Conservation (phyloP, 2,888 invertebrate genomes). For the Dioctria linearis region DNA sequence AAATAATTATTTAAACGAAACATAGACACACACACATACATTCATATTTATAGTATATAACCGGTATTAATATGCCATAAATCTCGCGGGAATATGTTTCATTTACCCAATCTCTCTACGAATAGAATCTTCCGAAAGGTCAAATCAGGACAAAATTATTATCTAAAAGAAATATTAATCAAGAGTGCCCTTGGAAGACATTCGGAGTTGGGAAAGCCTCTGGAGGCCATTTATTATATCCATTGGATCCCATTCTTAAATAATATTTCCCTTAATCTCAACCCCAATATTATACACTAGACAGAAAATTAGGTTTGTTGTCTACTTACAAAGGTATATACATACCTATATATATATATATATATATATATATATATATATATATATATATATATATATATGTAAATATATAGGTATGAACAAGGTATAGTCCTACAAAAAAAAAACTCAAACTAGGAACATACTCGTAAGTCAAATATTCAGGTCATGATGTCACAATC, state of each 20-base stretch:
- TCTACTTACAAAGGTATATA: too few species aligned
- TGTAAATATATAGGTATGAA: too few species aligned
- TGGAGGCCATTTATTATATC: background rate
- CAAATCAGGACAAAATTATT: background rate
- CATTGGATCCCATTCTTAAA: background rate
- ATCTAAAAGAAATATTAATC: background rate
- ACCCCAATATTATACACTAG: too few species aligned
- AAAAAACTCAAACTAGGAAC: too few species aligned
- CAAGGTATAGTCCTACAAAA: too few species aligned
- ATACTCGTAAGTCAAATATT: too few species aligned
- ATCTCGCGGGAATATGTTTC: background rate
- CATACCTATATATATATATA: too few species aligned
- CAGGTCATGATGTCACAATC: too few species aligned
- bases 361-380: too few species aligned
- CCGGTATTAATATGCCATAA: background rate
- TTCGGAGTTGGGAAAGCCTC: background rate
- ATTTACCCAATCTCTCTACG: background rate
- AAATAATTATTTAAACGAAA: background rate
- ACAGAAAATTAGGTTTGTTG: too few species aligned
- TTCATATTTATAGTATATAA: background rate
- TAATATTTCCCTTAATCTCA: background rate
- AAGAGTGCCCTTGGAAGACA: background rate
- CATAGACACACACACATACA: background rate
- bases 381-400: too few species aligned
- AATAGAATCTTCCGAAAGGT: background rate